These are phyloP conservation scores for Megaceryle alcyon DNA, from an alignment of 2,797 vertebrate species.

Conservation along the genomic window DNA sequence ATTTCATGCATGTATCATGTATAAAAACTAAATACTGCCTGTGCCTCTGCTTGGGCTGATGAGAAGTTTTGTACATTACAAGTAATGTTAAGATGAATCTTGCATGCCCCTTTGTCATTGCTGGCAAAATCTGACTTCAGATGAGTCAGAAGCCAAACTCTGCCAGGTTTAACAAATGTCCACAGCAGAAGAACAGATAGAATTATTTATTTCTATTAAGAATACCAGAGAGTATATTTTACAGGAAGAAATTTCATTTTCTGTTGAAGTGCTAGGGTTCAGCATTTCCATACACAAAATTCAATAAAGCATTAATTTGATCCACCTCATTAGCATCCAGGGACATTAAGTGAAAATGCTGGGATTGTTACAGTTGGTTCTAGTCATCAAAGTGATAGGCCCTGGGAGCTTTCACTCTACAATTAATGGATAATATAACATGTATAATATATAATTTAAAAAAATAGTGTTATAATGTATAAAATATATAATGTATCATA, in stretches of 20 bases:
- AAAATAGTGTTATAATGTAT: neutral
- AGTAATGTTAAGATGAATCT: neutral
- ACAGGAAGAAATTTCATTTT: constrained; percentile 52
- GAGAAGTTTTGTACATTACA: neutral
- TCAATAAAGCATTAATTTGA: constrained; percentile 47
- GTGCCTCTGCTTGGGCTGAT: neutral
- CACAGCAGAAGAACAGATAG: constrained; percentile 22
- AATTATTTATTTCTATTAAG: constrained; percentile 59
- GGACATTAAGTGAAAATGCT: constrained; percentile 19
- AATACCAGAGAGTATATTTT: constrained; percentile 47
- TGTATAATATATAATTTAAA: neutral
- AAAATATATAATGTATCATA: neutral
- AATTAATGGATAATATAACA: neutral
- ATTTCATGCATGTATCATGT: neutral
- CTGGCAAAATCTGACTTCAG: constrained; percentile 21
- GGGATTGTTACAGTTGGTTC: constrained; percentile 13
- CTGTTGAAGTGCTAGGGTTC: constrained; percentile 26
- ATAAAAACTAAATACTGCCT: neutral
- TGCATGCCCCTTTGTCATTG: neutral
- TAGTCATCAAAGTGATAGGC: neutral
- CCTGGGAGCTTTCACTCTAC: neutral
- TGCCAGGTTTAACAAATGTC: constrained; percentile 36
- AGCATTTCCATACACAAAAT: constrained; percentile 38
- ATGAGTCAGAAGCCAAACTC: constrained; percentile 33
- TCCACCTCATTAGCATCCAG: constrained; percentile 31